Evolutionary conservation across 2,888 invertebrate genomes (phyloP).

Genomic region (Rhyacophila evoluta): DNA sequence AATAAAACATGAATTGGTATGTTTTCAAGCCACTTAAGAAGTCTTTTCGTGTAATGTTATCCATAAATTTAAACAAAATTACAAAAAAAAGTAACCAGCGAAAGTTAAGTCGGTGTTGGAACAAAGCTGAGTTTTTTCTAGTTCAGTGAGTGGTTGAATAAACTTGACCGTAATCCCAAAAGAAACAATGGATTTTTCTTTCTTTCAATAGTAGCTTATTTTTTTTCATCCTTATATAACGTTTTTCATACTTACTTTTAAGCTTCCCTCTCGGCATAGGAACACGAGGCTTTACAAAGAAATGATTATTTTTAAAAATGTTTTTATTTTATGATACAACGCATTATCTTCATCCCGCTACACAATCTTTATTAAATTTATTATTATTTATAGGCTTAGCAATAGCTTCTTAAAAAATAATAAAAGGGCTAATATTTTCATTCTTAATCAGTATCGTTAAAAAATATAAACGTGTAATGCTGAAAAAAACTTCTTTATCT

Average conservation of each 20-base stretch:
- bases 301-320: neutral
- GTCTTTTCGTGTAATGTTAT: no score
- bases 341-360: neutral
- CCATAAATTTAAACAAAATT: no score
- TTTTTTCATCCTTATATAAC: neutral
- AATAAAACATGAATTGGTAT: no score
- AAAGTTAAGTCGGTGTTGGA: neutral
- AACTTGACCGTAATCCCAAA: constrained; percentile 14
- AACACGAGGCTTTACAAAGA: neutral
- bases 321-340: neutral
- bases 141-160: neutral
- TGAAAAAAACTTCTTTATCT: no score
- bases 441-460: no score
- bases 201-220: neutral
- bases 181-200: constrained; percentile 4
- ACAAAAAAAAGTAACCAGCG: no score
- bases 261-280: neutral
- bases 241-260: neutral
- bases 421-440: no score
- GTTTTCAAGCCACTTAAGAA: no score
- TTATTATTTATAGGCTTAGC: neutral
- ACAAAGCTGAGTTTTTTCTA: neutral
- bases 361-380: neutral
- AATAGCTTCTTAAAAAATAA: no score
- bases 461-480: no score